Evolutionary conservation across 2,113 vertebrate genomes (phyloP), one percentile per base, ranked within the genome.

Genomic region (Anas platyrhynchos): DNA sequence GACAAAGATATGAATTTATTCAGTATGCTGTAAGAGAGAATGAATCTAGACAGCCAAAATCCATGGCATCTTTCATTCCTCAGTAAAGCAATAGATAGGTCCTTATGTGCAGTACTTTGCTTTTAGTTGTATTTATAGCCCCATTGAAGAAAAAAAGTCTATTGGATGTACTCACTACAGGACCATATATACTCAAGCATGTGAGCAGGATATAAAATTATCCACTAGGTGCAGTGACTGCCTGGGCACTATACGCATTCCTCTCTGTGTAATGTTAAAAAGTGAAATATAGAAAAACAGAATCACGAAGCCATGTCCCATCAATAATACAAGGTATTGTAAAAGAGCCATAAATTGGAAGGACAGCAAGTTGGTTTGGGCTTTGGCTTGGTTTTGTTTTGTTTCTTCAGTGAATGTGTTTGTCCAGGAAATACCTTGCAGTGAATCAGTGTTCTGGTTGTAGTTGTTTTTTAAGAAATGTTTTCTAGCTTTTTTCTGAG

Each of bases 51-150:
- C 54, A 88, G 69, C 82, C 84, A 79, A 96, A 91, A 82, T 32
- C 79, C 87, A 86, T 11, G 6, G 88, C 91, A 94, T 94, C 86
- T 94, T 93, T 95, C 84, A 73, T 17, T 82, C 80, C 81, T 85
- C 76, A 43, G 91, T 89, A 94, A 95, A 91, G 69, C 92, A 87
- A 91, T 90, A 95, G 84, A 84, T 83, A 61, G 90, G 91, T 82
- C 84, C 92, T 96, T 95, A 94, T 88, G 89, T 80, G n/a, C 62
- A 79, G 36, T 95, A 68, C 92, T 94, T 96, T 88, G 67, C 91
- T 95, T 90, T 93, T 94, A 94, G 85, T 89, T 94, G 94, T 97
- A 93, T 97, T 95, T 97, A 97, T 93, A 83, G 81, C 80, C 87
- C 86, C 88, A 86, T 1, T 94, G 95, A 94, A 95, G 80, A 88